Base-by-base conservation (phyloP, 2,113 vertebrate species). In the Ptilonorhynchus violaceus region DNA sequence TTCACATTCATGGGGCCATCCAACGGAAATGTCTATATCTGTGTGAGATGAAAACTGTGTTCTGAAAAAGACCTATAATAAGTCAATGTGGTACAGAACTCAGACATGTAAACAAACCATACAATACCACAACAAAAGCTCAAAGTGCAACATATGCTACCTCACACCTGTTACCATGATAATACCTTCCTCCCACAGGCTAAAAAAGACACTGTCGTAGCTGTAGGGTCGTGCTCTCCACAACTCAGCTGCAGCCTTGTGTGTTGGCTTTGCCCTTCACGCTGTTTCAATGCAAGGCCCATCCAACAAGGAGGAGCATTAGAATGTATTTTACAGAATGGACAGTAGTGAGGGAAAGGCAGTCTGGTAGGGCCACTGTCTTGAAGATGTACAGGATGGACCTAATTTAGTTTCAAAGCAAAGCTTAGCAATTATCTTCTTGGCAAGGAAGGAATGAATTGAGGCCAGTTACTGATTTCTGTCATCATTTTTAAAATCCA, bases 131-230 rank as follows among this genome's bases (percentile, higher is more conserved):
- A 59, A 92, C 77, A 89, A 96, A 94, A 86, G 82, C 92, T 89
- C 37, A 25, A 62, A 85, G 78, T 47, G 21, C 50, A 92, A 35
- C 95, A 96, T 95, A 88, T 96, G 96, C 95, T 89, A 76, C 79
- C 75, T 94, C 49, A 59, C 98, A 98, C 96, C 98, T 98, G 98
- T 94, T 91, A 41, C 35, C 35, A 75, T 17, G 83, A 91, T 89
- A 92, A 96, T 95, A 87, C 94, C 96, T 86, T 95, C 91, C 86
- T 94, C 96, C 96, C 80, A 79, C 16, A 49, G 96, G 97, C 96
- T 94, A 84, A 96, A 97, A 97, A 92, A 91, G 86, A 94, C 92
- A 68, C 91, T 35, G 80, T 69, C 7, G 3, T 66, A 60, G 82
- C 74, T 91, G 81, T 75, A 88, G 80, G 69, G 59, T 46, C 60